phyloP scores from a whole-genome alignment of 1,140 invertebrate species.

The Cyphomyrmex costatus region DNA sequence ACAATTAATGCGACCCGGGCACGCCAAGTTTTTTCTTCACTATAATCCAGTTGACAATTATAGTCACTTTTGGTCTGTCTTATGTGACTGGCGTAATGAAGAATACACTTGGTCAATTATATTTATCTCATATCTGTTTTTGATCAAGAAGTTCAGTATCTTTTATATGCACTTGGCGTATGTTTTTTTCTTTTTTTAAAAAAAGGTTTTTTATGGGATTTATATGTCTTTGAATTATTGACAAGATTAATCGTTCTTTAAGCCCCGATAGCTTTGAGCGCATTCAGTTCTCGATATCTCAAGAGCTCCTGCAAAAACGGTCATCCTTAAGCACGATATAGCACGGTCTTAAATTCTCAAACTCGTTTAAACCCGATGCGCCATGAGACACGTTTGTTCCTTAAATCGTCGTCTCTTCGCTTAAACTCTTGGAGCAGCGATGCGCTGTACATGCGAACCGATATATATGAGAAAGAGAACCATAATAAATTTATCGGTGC shows the following conservation, averaged over 20 bases:
- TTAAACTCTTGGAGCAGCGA: constrained; percentile 31
- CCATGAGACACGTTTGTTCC: constrained; percentile 46
- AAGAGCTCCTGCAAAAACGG: neutral
- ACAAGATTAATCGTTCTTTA: neutral
- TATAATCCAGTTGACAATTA: too few relatives aligned
- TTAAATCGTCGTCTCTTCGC: constrained; percentile 55
- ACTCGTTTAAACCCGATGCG: constrained; percentile 42
- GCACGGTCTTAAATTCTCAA: constrained; percentile 37
- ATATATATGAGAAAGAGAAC: neutral
- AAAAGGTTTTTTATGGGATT: too few relatives aligned
- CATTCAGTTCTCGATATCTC: neutral
- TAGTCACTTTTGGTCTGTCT: too few relatives aligned
- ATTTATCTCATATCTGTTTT: too few relatives aligned
- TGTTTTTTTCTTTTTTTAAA: too few relatives aligned
- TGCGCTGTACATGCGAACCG: constrained; percentile 22
- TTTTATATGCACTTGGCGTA: too few relatives aligned
- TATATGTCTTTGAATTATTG: neutral
- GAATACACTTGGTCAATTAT: too few relatives aligned
- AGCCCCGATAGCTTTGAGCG: neutral
- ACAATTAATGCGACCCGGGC: too few relatives aligned
- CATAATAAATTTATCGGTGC: constrained; percentile 37
- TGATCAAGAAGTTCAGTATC: too few relatives aligned
- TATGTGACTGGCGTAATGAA: too few relatives aligned
- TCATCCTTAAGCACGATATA: constrained; percentile 40
- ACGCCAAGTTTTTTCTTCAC: too few relatives aligned